Conservation (phyloP, 2,888 invertebrate genomes). For the Lobophora halterata region DNA sequence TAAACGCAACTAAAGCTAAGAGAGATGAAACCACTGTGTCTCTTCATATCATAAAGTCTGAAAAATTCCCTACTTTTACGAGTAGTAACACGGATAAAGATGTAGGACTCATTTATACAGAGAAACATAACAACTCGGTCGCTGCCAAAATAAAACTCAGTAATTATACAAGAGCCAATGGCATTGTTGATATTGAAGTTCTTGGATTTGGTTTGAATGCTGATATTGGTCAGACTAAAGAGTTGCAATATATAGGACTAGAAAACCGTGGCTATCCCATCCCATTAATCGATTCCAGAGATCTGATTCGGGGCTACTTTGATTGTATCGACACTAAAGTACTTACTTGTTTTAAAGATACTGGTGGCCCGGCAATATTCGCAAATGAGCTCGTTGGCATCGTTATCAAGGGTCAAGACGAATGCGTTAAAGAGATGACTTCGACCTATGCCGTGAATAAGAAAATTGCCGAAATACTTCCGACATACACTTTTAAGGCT, state of each 20-base stretch:
- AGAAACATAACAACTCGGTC: conserved; percentile 55
- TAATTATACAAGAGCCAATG: conserved; percentile 48
- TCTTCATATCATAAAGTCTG: conserved; percentile 55
- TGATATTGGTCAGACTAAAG: conserved; percentile 50
- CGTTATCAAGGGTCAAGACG: conserved; percentile 51
- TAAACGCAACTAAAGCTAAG: conserved; percentile 58
- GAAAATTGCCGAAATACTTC: conserved; percentile 53
- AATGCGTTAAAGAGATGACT: conserved; percentile 60
- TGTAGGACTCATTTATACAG: conserved; percentile 62
- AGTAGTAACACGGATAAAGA: conserved; percentile 50
- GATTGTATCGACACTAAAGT: conserved; percentile 69
- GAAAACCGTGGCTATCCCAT: conserved; percentile 43
- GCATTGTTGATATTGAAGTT: conserved; percentile 51
- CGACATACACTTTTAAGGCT: conserved; percentile 58
- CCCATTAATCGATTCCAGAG: conserved; percentile 14
- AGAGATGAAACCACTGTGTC: conserved; percentile 47
- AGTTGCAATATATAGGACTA: conserved; percentile 61
- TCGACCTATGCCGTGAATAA: conserved; percentile 59
- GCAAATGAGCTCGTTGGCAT: conserved; percentile 64
- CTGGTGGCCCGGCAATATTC: conserved; percentile 61
- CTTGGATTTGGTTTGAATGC: conserved; percentile 67
- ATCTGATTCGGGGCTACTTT: conserved; percentile 41
- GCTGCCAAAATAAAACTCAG: conserved; percentile 59
- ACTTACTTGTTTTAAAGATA: conserved; percentile 64
- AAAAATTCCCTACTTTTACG: conserved; percentile 59